phyloP scores from a whole-genome alignment of 2,888 invertebrate genomes.

The Trachelus iudaicus region DNA sequence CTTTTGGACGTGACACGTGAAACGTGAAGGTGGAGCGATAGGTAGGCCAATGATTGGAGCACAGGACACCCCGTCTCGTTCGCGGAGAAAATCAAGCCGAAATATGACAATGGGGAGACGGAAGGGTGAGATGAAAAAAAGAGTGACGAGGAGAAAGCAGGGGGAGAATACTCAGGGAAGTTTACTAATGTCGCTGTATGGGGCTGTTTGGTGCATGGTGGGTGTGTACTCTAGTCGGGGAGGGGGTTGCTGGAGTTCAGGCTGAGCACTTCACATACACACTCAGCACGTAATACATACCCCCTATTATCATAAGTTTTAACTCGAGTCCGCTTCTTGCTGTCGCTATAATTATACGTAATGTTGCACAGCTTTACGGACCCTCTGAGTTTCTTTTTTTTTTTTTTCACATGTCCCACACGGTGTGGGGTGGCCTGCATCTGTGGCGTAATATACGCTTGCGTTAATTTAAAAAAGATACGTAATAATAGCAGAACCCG shows the following conservation, averaged over 20 bases:
- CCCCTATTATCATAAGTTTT: slow-evolving; percentile 48
- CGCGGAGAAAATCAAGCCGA: too few species aligned
- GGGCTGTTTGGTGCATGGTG: not conserved
- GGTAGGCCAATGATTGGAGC: not conserved
- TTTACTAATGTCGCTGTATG: not conserved
- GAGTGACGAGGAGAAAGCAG: not conserved
- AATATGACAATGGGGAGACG: not conserved
- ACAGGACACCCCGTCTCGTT: not conserved
- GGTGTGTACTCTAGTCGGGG: not conserved
- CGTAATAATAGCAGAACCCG: slow-evolving; percentile 18
- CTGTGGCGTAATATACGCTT: slow-evolving; percentile 35
- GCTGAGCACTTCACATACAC: slow-evolving; percentile 26
- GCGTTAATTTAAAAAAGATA: slow-evolving; percentile 42
- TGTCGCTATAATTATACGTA: slow-evolving; percentile 47
- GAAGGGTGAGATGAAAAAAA: not conserved
- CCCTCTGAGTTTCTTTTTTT: slow-evolving; percentile 20
- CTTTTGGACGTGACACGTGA: not conserved
- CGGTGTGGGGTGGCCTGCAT: slow-evolving; percentile 24
- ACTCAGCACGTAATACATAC: slow-evolving; percentile 22
- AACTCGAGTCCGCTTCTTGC: slow-evolving; percentile 43
- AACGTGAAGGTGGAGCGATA: not conserved
- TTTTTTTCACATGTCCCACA: slow-evolving; percentile 20
- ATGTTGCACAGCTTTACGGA: slow-evolving; percentile 35
- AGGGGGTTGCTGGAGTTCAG: not conserved
- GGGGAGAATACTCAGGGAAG: not conserved